Percentiles rank a stretch among this genome's conserved stretches.
These are phyloP conservation scores for Halcyon badia DNA, from an alignment of 2,797 vertebrate genomes.

Conservation along the genomic window DNA sequence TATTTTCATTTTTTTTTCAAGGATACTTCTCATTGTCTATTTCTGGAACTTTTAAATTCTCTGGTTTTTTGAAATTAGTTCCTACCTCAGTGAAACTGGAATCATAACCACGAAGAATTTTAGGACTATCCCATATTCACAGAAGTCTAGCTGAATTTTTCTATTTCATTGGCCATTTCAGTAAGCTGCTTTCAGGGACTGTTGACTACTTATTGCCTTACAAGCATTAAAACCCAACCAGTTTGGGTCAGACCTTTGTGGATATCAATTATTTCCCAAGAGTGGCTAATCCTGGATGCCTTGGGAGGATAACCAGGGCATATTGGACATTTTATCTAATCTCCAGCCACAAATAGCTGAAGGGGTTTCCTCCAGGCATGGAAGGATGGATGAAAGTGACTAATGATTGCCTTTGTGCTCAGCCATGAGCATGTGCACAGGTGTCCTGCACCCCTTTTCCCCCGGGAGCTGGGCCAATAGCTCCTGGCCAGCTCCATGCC, in stretches of 20 bases:
- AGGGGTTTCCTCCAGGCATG: not conserved
- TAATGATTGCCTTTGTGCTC: not conserved
- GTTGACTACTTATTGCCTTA: not conserved
- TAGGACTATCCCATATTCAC: not conserved
- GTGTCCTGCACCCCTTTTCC: not conserved
- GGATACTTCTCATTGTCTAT: not conserved
- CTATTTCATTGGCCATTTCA: not conserved
- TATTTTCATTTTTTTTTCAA: not conserved
- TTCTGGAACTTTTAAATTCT: not conserved
- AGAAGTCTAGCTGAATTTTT: not conserved
- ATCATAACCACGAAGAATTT: not conserved
- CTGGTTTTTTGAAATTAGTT: not conserved
- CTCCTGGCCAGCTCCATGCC: not conserved
- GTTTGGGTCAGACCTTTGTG: not conserved
- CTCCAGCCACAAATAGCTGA: not conserved
- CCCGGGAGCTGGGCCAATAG: rapidly evolving
- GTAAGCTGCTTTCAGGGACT: not conserved
- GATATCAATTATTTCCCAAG: not conserved
- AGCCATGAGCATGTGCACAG: rapidly evolving
- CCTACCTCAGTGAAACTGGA: rapidly evolving
- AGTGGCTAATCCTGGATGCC: not conserved
- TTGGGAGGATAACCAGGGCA: not conserved
- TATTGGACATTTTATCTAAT: not conserved
- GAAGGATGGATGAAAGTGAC: not conserved
- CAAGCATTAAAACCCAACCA: rapidly evolving